phyloP scores from a whole-genome alignment of 2,888 invertebrate genomes.

The Cinara cedri region DNA sequence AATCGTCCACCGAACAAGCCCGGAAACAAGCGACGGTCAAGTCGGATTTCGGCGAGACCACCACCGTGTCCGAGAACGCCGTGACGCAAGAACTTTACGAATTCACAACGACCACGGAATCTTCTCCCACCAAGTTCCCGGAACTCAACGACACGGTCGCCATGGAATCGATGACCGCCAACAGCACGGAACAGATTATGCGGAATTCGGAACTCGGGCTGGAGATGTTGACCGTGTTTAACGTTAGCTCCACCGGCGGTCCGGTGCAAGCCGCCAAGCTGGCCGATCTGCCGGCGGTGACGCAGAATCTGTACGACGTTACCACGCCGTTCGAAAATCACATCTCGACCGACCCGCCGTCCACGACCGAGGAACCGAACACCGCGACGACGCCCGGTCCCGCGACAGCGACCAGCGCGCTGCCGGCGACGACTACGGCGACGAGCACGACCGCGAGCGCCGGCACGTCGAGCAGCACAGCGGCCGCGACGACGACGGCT shows the following conservation, averaged over 20 bases:
- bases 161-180: constrained; percentile 2
- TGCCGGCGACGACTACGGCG: not conserved
- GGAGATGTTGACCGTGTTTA: constrained; percentile 49
- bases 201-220: constrained; percentile 14
- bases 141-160: constrained; percentile 2
- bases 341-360: not conserved
- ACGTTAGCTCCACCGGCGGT: constrained; percentile 37
- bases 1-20: constrained; percentile 37
- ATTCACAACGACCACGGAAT: not conserved
- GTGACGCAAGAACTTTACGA: constrained; percentile 23
- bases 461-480: not conserved
- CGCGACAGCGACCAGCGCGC: too few relatives aligned
- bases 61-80: not conserved
- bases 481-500: not conserved
- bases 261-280: constrained; percentile 25
- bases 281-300: constrained; percentile 14
- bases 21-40: constrained; percentile 25
- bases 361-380: not conserved
- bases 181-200: not conserved
- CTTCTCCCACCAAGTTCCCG: not conserved
- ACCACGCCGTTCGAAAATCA: constrained; percentile 30
- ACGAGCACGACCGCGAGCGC: constrained; percentile 14
- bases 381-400: not conserved
- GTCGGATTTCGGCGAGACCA: not conserved
- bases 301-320: not conserved